A percentile compares a stretch with the other conserved stretches of the same genome.
Evolutionary conservation across 2,113 vertebrate species (phyloP).

Genomic region (Aptenodytes patagonicus): DNA sequence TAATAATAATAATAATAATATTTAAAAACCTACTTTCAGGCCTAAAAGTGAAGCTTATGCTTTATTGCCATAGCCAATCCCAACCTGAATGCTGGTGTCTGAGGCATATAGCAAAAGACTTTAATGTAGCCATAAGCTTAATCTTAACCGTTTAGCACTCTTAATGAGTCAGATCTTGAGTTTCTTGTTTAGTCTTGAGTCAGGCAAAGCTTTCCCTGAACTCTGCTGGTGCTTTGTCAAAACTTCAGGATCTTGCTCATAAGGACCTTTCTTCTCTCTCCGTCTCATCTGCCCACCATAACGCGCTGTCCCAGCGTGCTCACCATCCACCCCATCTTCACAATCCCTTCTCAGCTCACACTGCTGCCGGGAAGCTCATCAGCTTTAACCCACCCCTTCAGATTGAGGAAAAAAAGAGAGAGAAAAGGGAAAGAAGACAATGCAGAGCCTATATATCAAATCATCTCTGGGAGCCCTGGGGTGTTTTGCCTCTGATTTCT

Average conservation of each 20-base stretch:
- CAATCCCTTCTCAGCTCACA: neutral
- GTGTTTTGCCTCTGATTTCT: neutral
- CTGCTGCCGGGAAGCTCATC: neutral
- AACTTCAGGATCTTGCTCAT: neutral
- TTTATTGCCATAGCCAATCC: neutral
- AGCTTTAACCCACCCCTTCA: neutral
- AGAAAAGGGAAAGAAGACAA: neutral
- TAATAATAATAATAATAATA: neutral
- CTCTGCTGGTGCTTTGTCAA: neutral
- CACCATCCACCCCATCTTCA: neutral
- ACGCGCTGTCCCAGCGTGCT: fast-evolving
- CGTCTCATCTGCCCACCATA: fast-evolving
- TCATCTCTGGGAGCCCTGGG: neutral
- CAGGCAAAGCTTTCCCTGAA: neutral
- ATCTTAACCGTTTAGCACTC: neutral
- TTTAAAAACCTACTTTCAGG: neutral
- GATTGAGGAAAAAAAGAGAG: neutral
- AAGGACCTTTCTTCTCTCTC: neutral
- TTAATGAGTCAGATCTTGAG: neutral
- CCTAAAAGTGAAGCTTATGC: neutral
- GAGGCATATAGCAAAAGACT: neutral
- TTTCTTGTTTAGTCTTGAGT: neutral
- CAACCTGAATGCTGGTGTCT: neutral
- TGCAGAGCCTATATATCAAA: neutral
- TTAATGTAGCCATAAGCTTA: neutral